Percentiles rank a stretch among this genome's conserved stretches.
phyloP scores from a whole-genome alignment of 2,797 vertebrate genomes.

The Fundulus diaphanus region DNA sequence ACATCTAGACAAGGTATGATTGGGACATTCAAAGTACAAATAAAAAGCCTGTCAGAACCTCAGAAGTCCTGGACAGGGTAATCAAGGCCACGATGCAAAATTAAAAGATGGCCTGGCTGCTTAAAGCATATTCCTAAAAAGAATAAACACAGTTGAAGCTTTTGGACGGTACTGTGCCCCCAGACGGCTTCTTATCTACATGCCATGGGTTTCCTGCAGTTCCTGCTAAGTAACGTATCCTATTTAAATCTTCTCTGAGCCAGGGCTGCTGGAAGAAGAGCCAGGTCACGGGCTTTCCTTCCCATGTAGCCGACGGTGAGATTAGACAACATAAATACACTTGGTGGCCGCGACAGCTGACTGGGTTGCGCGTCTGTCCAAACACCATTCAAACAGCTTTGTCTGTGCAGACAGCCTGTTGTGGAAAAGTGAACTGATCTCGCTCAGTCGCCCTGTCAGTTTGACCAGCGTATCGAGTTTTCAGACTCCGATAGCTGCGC shows the following conservation, averaged over 20 bases:
- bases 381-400: constrained; percentile 55
- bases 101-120: not conserved
- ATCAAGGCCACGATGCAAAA: not conserved
- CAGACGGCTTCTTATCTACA: constrained; percentile 53
- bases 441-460: constrained; percentile 1
- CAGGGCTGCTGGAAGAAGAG: constrained; percentile 67
- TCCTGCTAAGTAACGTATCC: constrained; percentile 68
- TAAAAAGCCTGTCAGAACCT: not conserved
- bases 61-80: not conserved
- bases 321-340: constrained; percentile 76
- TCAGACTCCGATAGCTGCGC: constrained; percentile 36
- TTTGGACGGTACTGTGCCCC: not conserved
- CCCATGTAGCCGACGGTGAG: constrained; percentile 67
- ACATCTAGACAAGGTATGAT: not conserved
- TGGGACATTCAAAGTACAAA: not conserved
- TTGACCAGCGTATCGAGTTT: constrained; percentile 43
- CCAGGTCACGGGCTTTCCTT: constrained; percentile 38
- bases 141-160: not conserved
- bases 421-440: constrained; percentile 23
- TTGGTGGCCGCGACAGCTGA: constrained; percentile 51
- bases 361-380: constrained; percentile 25
- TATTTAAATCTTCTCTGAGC: constrained; percentile 62
- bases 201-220: constrained; percentile 57
- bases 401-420: constrained; percentile 41
- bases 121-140: not conserved